phyloP scores from a whole-genome alignment of 2,113 vertebrate genomes.

The Peromyscus maniculatus region DNA sequence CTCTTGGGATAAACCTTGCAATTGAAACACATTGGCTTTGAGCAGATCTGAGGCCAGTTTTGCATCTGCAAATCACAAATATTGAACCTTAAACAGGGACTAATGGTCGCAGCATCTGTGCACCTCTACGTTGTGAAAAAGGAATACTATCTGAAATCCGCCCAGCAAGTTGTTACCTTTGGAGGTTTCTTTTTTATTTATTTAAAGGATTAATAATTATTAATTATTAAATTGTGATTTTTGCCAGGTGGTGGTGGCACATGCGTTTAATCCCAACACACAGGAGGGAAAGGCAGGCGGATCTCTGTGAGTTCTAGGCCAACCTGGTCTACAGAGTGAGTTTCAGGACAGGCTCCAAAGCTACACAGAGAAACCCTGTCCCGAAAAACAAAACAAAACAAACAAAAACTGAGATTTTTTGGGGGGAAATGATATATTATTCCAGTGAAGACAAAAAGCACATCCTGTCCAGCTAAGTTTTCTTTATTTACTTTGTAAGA shows the following conservation, averaged over 20 bases:
- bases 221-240: neutral
- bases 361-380: too few species aligned
- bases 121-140: neutral
- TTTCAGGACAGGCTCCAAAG: neutral
- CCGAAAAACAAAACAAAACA: too few species aligned
- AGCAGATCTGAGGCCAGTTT: slow-evolving; percentile 41
- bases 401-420: too few species aligned
- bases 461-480: neutral
- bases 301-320: neutral
- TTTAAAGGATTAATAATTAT: slow-evolving; percentile 7
- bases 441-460: neutral
- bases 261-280: neutral
- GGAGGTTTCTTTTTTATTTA: neutral
- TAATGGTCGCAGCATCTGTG: neutral
- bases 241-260: neutral
- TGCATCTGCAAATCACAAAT: slow-evolving; percentile 36
- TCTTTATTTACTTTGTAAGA: neutral
- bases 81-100: slow-evolving; percentile 52
- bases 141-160: neutral
- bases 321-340: neutral
- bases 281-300: neutral
- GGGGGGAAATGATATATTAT: neutral
- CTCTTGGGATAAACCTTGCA: slow-evolving; percentile 54
- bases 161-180: neutral
- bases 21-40: slow-evolving; percentile 18